Percentiles rank a stretch among this genome's conserved stretches.
These are phyloP conservation scores for Cryptomyrus ogoouensis DNA, from an alignment of 2,113 vertebrate genomes.

Conservation along the genomic window DNA sequence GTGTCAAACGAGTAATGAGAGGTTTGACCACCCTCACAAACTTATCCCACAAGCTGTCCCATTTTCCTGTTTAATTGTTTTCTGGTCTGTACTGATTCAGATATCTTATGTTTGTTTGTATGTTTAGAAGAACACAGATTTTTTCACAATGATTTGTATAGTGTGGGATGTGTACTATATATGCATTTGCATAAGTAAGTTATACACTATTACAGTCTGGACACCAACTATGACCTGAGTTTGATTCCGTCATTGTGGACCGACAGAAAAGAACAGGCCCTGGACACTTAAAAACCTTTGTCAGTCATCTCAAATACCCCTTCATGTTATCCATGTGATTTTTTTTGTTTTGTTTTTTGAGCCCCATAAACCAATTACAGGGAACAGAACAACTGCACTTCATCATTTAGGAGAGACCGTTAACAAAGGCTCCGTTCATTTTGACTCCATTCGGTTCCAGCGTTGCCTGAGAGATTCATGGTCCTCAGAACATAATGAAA, in stretches of 20 bases:
- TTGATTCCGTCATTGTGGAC: neutral
- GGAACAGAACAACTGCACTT: neutral
- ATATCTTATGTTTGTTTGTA: neutral
- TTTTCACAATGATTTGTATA: neutral
- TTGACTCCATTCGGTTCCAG: neutral
- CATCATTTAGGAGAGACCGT: constrained; percentile 6
- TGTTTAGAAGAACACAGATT: neutral
- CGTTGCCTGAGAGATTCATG: constrained; percentile 7
- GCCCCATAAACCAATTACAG: constrained; percentile 8
- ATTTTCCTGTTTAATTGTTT: neutral
- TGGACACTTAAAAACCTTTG: neutral
- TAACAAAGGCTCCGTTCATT: neutral
- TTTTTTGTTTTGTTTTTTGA: neutral
- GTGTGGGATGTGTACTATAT: neutral
- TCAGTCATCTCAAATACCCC: neutral
- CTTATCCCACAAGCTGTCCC: neutral
- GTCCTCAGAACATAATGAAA: neutral
- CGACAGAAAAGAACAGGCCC: neutral
- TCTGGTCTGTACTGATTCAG: neutral
- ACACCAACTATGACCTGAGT: neutral
- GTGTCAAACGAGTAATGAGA: neutral
- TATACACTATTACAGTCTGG: neutral
- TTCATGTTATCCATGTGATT: neutral
- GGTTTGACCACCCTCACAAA: neutral
- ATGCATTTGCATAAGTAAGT: neutral